Conservation (phyloP, 1,140 invertebrate species). For the Euura lappo region DNA sequence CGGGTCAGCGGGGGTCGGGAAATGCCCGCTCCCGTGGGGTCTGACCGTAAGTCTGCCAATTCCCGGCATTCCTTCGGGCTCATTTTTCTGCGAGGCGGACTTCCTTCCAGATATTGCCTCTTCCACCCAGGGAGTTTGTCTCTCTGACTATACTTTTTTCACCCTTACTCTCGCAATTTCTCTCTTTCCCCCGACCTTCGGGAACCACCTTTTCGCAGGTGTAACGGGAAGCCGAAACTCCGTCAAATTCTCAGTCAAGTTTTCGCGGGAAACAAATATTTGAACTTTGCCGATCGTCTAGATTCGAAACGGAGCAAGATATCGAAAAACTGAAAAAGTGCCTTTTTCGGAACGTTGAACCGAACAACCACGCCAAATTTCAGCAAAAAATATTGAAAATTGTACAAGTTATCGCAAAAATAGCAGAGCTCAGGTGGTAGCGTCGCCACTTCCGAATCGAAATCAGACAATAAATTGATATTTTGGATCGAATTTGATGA, state of each 20-base stretch:
- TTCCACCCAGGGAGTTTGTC: background rate
- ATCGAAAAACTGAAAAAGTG: too few species aligned
- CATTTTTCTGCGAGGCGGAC: background rate
- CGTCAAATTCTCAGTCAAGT: background rate
- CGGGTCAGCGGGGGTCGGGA: background rate
- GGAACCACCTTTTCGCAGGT: background rate
- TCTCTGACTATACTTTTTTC: background rate
- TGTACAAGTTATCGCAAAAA: too few species aligned
- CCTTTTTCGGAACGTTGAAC: too few species aligned
- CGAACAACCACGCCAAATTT: too few species aligned
- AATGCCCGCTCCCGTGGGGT: background rate
- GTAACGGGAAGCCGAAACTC: background rate
- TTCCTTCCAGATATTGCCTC: constrained; percentile 3
- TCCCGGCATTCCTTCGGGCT: constrained; percentile 6
- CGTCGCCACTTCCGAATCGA: too few species aligned
- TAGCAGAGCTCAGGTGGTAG: too few species aligned
- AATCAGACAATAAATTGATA: too few species aligned
- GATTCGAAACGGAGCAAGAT: too few species aligned
- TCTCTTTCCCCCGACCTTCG: background rate
- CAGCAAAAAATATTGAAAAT: too few species aligned
- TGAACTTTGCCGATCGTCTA: too few species aligned
- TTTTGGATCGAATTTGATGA: too few species aligned
- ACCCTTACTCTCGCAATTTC: background rate
- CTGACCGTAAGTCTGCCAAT: constrained; percentile 4
- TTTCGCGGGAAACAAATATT: too few species aligned